Evolutionary conservation across 2,113 vertebrate genomes (phyloP).

Genomic region (Nanger granti): DNA sequence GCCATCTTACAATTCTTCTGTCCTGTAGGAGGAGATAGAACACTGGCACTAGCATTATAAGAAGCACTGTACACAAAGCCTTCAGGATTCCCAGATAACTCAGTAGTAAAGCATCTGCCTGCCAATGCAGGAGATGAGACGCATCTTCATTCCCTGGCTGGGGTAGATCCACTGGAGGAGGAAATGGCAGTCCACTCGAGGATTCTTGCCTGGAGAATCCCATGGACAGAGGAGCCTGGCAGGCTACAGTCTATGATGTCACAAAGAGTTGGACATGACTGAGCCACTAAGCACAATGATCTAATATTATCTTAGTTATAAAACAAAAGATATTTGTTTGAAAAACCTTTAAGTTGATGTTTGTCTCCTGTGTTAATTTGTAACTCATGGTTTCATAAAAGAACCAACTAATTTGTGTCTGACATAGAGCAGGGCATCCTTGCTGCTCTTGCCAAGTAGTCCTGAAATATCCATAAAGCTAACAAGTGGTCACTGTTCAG

Average conservation of each 20-base stretch:
- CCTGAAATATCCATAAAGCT: neutral
- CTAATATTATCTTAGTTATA: constrained; percentile 1
- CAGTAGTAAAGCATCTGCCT: neutral
- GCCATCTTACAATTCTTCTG: neutral
- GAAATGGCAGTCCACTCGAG: neutral
- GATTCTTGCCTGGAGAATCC: neutral
- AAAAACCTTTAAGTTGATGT: neutral
- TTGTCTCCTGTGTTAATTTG: neutral
- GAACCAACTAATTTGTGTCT: neutral
- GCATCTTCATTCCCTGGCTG: neutral
- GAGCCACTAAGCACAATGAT: neutral
- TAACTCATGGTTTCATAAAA: neutral
- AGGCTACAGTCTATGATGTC: neutral
- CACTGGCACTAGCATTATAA: neutral
- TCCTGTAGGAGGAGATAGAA: neutral
- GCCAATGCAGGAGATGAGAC: neutral
- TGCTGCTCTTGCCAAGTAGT: neutral
- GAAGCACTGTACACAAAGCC: neutral
- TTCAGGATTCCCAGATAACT: neutral
- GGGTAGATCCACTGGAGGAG: neutral
- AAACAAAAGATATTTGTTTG: constrained; percentile 5
- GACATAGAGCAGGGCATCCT: neutral
- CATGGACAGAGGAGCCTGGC: neutral
- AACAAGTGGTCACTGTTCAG: neutral
- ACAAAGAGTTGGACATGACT: neutral